phyloP scores from a whole-genome alignment of 2,888 invertebrate genomes.

The Adelphocoris suturalis region DNA sequence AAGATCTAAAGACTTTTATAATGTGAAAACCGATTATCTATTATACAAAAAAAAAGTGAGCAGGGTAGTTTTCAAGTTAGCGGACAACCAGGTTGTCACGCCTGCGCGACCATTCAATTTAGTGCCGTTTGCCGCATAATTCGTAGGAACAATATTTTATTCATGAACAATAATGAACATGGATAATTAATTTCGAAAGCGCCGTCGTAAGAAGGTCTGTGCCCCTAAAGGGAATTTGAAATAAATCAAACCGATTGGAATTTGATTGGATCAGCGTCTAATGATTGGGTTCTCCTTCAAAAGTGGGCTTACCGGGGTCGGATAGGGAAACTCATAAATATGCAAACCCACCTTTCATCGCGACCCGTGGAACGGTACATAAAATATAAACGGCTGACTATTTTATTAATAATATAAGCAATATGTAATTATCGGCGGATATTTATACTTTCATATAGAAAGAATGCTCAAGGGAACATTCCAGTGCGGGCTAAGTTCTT shows the following conservation, averaged over 20 bases:
- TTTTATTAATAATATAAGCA: conserved; percentile 48
- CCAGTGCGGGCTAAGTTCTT: conserved; percentile 4
- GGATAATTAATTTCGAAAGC: conserved; percentile 16
- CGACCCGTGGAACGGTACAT: conserved; percentile 19
- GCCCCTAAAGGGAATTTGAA: conserved; percentile 11
- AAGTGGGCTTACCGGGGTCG: conserved; percentile 27
- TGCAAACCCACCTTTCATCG: conserved; percentile 58
- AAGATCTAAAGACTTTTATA: too few relatives aligned
- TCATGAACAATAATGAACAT: conserved; percentile 44
- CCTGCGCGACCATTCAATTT: not conserved
- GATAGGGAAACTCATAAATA: conserved; percentile 52
- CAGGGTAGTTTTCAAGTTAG: not conserved
- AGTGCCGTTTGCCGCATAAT: not conserved
- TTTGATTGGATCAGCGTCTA: conserved; percentile 48
- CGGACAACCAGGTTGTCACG: not conserved
- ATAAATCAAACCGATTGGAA: conserved; percentile 49
- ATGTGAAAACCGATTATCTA: too few relatives aligned
- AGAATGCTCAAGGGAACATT: not conserved
- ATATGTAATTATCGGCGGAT: conserved; percentile 47
- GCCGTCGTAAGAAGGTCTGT: not conserved
- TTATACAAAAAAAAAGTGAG: not conserved
- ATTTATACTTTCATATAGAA: not conserved
- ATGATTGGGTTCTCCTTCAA: conserved; percentile 12
- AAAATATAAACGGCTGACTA: conserved; percentile 12
- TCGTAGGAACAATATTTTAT: conserved; percentile 6